Evolutionary conservation across 2,888 invertebrate genomes (phyloP).

Genomic region (Polydrusus tereticollis): DNA sequence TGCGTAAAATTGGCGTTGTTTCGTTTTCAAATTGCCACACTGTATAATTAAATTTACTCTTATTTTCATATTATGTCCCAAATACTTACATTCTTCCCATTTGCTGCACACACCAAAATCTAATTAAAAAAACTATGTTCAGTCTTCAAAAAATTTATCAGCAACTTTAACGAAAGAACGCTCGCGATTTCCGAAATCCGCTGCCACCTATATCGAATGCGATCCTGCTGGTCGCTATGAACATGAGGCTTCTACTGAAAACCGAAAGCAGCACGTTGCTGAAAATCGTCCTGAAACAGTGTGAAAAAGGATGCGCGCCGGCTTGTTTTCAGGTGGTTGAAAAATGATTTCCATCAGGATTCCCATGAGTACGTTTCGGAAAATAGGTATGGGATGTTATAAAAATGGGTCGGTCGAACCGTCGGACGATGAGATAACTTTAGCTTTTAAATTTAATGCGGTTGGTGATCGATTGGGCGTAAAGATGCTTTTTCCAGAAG

Average conservation of each 20-base stretch:
- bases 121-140: no score
- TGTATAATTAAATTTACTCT: no score
- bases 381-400: neutral
- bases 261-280: slow-evolving; percentile 5
- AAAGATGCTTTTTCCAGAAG: no score
- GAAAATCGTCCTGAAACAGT: slow-evolving; percentile 5
- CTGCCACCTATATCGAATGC: neutral
- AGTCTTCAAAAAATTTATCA: neutral
- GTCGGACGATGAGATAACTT: neutral
- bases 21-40: no score
- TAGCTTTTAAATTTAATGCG: no score
- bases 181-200: neutral
- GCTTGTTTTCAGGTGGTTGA: slow-evolving; percentile 22
- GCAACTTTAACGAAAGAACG: neutral
- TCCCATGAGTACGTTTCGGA: neutral
- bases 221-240: neutral
- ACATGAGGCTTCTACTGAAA: neutral
- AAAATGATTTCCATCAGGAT: neutral
- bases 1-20: no score
- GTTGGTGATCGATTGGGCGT: no score
- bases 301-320: neutral
- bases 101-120: no score
- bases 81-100: no score
- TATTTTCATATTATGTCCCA: no score
- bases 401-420: neutral